phyloP scores from a whole-genome alignment of 2,888 invertebrate species.

The Dynastes hyllus region DNA sequence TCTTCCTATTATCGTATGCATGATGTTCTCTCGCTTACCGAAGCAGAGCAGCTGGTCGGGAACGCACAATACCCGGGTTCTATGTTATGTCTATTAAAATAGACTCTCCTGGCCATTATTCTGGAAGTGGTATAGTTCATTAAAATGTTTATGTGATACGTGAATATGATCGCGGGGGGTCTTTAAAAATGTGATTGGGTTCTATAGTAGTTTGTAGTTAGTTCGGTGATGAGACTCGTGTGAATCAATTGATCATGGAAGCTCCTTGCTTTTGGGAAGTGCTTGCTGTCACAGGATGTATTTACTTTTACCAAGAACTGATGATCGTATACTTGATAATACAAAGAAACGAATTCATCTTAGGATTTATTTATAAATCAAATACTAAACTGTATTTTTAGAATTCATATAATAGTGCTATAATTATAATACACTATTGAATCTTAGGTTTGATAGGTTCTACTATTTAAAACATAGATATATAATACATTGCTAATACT shows the following conservation, averaged over 20 bases:
- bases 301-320: conserved; percentile 32
- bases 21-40: conserved; percentile 58
- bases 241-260: conserved; percentile 55
- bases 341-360: conserved; percentile 8
- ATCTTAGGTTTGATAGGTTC: background rate
- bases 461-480: background rate
- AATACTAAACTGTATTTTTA: conserved; percentile 24
- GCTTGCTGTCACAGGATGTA: conserved; percentile 21
- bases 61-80: conserved; percentile 66
- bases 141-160: conserved; percentile 70
- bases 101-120: conserved; percentile 67
- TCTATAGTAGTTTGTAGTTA: conserved; percentile 52
- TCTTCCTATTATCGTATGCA: conserved; percentile 54
- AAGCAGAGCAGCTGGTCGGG: conserved; percentile 66
- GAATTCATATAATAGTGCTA: background rate
- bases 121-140: conserved; percentile 70
- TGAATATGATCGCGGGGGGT: conserved; percentile 66
- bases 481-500: background rate
- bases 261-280: conserved; percentile 33
- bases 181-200: conserved; percentile 59
- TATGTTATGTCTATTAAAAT: conserved; percentile 70
- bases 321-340: conserved; percentile 13
- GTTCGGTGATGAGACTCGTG: conserved; percentile 56
- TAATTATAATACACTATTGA: background rate
- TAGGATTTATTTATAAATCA: conserved; percentile 9